Conservation (phyloP, 2,888 invertebrate species). For the Leptura quadrifasciata region DNA sequence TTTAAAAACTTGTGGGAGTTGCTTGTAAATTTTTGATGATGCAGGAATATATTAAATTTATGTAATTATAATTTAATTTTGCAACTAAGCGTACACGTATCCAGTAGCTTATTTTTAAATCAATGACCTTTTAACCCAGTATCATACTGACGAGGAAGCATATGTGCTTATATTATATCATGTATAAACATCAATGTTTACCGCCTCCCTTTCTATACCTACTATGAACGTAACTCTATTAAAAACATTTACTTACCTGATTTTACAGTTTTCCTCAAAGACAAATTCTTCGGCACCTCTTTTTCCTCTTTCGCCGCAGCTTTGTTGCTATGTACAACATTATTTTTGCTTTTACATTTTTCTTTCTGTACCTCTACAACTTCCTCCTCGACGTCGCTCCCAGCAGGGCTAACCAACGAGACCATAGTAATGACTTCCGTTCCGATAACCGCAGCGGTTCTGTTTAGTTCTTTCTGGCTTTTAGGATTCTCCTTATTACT, state of each 20-base stretch:
- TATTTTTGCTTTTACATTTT: constrained; percentile 50
- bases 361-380: constrained; percentile 66
- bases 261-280: constrained; percentile 71
- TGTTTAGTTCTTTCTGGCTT: constrained; percentile 58
- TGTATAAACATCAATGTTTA: not conserved
- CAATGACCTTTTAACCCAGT: not conserved
- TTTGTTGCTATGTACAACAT: constrained; percentile 45
- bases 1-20: too few relatives aligned
- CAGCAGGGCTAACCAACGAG: constrained; percentile 80
- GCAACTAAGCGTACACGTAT: too few relatives aligned
- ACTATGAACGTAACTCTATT: not conserved
- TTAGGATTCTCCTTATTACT: constrained; percentile 55
- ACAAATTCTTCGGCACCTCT: constrained; percentile 62
- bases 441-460: constrained; percentile 62
- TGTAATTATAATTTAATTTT: too few relatives aligned
- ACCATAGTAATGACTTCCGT: constrained; percentile 80
- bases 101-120: not conserved
- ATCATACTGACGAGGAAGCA: not conserved
- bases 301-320: constrained; percentile 51
- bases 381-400: constrained; percentile 79
- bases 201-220: not conserved
- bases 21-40: too few relatives aligned
- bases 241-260: constrained; percentile 65
- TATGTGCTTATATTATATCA: not conserved
- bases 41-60: too few relatives aligned